Conservation (phyloP, 2,888 invertebrate genomes). For the Autographa pulchrina region DNA sequence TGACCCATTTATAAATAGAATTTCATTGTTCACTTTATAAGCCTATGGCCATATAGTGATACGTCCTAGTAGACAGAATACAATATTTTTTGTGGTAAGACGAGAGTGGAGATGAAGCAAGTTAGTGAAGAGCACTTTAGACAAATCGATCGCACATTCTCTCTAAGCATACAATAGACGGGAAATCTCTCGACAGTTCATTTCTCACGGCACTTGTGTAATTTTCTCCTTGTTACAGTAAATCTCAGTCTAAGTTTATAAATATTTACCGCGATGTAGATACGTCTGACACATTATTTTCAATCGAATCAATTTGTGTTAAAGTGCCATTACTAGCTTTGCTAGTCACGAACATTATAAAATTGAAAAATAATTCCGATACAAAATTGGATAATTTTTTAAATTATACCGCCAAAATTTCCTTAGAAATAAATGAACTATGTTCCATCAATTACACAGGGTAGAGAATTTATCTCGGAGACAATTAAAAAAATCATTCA, state of each 20-base stretch:
- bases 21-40: conserved; percentile 42
- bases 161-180: conserved; percentile 45
- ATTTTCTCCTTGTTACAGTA: conserved; percentile 46
- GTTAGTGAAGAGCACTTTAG: conserved; percentile 49
- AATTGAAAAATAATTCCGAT: conserved; percentile 20
- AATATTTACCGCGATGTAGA: conserved; percentile 49
- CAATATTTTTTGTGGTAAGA: conserved; percentile 31
- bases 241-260: conserved; percentile 44
- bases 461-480: conserved; percentile 28
- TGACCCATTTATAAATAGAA: conserved; percentile 40
- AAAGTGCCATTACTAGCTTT: conserved; percentile 50
- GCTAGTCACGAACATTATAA: conserved; percentile 29
- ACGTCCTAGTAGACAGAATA: conserved; percentile 52
- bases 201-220: conserved; percentile 56
- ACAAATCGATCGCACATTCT: conserved; percentile 54
- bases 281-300: conserved; percentile 31
- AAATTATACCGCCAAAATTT: conserved; percentile 37
- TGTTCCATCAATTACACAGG: conserved; percentile 51
- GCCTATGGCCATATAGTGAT: conserved; percentile 22
- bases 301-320: conserved; percentile 44
- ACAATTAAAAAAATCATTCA: conserved; percentile 24
- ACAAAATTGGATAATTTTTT: conserved; percentile 33
- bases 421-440: conserved; percentile 51
- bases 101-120: conserved; percentile 24
- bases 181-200: conserved; percentile 42